A percentile compares a stretch with the other conserved stretches of the same genome.
Evolutionary conservation across 1,140 invertebrate genomes (phyloP).

Genomic region (Bactericera cockerelli): DNA sequence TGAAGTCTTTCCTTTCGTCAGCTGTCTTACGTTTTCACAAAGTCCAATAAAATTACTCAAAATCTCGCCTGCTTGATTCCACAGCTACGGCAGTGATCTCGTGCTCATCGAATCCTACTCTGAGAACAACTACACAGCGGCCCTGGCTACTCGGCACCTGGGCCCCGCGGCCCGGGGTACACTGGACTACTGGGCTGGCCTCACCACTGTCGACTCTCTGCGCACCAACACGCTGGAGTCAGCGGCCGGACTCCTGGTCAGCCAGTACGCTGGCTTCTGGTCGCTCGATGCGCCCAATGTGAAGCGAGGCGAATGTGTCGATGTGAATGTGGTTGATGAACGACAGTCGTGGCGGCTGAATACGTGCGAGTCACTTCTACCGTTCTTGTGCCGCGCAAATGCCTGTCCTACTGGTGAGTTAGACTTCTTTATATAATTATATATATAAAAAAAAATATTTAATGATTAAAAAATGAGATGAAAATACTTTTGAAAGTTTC

Average conservation of each 20-base stretch:
- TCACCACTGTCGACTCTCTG: conserved; percentile 77
- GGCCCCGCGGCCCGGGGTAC: conserved; percentile 37
- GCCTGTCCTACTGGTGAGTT: conserved; percentile 75
- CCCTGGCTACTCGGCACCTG: conserved; percentile 43
- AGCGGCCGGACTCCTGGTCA: conserved; percentile 74
- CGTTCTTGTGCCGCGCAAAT: conserved; percentile 80
- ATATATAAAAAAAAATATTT: no score
- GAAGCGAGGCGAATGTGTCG: conserved; percentile 71
- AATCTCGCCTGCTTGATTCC: no score
- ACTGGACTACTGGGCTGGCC: conserved; percentile 70
- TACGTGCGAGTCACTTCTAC: conserved; percentile 81
- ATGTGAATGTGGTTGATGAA: conserved; percentile 51
- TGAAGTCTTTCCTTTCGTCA: no score
- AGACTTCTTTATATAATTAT: conserved; percentile 13
- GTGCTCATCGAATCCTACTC: conserved; percentile 75
- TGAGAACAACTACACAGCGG: conserved; percentile 79
- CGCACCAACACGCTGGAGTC: conserved; percentile 86
- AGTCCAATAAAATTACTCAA: no score
- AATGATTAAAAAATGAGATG: no score
- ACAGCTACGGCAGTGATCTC: conserved; percentile 80
- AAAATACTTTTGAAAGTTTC: no score
- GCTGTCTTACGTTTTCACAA: no score
- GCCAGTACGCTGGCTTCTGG: conserved; percentile 87
- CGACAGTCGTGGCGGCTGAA: conserved; percentile 80
- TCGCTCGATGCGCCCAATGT: conserved; percentile 73